Evolutionary conservation across 1,140 invertebrate genomes (phyloP), one percentile per base, ranked within the genome.

Genomic region (Lethocerus indicus): DNA sequence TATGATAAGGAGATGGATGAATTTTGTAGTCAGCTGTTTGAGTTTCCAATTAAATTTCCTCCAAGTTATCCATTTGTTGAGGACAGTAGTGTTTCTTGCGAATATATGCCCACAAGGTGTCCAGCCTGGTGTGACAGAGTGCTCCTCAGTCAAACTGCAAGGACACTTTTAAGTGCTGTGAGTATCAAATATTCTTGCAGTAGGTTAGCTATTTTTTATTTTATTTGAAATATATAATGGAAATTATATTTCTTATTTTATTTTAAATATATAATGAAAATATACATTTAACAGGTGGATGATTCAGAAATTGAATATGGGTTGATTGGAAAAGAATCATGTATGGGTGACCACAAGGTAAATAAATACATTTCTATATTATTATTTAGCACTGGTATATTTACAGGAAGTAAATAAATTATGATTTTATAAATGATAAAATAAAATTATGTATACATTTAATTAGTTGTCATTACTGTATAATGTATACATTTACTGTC

Each of bases 271-370:
- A 36, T 21, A 36, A 40, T 39, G 27, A 20, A 44, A 46, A 42
- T 44, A 32, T 50, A 48, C 51, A 47, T 41, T 53, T 55, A 58
- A 39, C 37, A 58, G 58, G 56, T 54, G n/a, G 53, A 56, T 16
- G 57, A 56, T 45, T 50, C 57, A 50, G 21, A 63, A 62, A 57
- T 76, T 39, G 73, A 81, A 50, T 97, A 97, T 65, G 78, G 81
- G 32, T 71, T 93, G 50, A 87, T 98, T 44, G 94, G 93, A 12
- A 70, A 76, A 51, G 69, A 77, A 40, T 78, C 79, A 9, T 95
- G 91, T 61, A 97, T 97, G 91, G 94, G 94, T 28, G 94, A 98
- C 69, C 94, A 98, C 66, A 98, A 98, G 86, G 91, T 94, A 74
- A 66, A 61, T 62, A 48, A 47, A 50, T 13, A 35, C 23, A 39